Evolutionary conservation across 2,113 vertebrate species (phyloP).

Genomic region (Conger conger): DNA sequence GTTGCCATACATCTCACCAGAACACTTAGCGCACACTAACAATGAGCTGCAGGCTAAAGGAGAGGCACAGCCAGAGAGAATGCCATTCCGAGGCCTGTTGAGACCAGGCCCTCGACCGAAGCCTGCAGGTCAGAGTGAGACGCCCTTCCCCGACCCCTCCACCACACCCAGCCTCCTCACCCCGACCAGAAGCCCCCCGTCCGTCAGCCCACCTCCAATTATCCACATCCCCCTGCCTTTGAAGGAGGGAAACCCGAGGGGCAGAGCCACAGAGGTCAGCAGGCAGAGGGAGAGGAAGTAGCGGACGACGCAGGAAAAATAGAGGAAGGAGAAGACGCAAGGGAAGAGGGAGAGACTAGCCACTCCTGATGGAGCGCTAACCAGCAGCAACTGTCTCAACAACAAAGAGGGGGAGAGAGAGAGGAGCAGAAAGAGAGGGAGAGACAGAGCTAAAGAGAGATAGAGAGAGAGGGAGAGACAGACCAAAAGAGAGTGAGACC

Average conservation of each 20-base stretch:
- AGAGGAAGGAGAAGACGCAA: conserved; percentile 36
- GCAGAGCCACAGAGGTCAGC: conserved; percentile 45
- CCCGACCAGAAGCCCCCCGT: conserved; percentile 27
- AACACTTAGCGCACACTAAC: no score
- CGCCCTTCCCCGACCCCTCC: background rate
- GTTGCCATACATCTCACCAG: no score
- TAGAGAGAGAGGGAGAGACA: no score
- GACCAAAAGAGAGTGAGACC: no score
- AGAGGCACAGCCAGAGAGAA: background rate
- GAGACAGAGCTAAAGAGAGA: no score
- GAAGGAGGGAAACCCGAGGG: conserved; percentile 30
- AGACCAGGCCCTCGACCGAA: background rate
- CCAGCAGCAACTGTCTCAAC: conserved; percentile 77
- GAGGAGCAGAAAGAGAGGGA: background rate
- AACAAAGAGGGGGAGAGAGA: conserved; percentile 52
- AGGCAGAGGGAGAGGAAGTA: conserved; percentile 42
- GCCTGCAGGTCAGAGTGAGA: conserved; percentile 8
- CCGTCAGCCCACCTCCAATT: conserved; percentile 30
- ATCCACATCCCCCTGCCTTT: conserved; percentile 35
- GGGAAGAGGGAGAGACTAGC: conserved; percentile 44
- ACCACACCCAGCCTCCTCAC: conserved; percentile 29
- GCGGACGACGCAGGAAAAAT: conserved; percentile 21
- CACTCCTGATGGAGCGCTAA: conserved; percentile 56
- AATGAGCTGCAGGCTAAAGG: background rate
- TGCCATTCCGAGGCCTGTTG: background rate